A percentile compares a stretch with the other conserved stretches of the same genome.
Evolutionary conservation across 1,140 invertebrate species (phyloP).

Genomic region (Xylocopa sonorina): DNA sequence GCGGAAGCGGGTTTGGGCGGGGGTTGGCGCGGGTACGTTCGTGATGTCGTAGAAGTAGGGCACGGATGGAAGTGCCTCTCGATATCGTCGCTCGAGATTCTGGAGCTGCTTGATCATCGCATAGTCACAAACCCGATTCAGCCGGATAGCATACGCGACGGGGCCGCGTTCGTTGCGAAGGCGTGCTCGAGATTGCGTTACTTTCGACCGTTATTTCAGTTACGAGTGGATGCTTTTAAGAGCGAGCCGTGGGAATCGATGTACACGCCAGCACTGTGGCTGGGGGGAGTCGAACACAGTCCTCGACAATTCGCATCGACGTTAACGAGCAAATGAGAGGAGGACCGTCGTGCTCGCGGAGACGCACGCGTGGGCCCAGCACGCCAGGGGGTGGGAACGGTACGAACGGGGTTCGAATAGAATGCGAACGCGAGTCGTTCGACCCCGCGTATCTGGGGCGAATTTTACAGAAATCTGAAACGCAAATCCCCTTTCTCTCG

Average conservation of each 20-base stretch:
- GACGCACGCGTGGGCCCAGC: background rate
- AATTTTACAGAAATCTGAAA: slow-evolving; percentile 39
- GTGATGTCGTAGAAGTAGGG: slow-evolving; percentile 10
- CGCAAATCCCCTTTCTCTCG: slow-evolving; percentile 31
- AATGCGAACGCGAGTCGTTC: background rate
- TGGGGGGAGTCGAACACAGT: background rate
- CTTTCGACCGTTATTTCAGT: slow-evolving; percentile 59
- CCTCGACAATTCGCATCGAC: slow-evolving; percentile 20
- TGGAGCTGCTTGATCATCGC: background rate
- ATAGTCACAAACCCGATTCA: background rate
- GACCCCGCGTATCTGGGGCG: slow-evolving; percentile 14
- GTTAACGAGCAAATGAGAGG: background rate
- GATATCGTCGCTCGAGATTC: slow-evolving; percentile 29
- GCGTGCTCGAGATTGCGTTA: slow-evolving; percentile 59
- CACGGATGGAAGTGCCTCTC: slow-evolving; percentile 2
- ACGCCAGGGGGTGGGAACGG: background rate
- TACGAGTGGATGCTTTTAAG: slow-evolving; percentile 61
- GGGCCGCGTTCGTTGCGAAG: background rate
- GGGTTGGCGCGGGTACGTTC: background rate
- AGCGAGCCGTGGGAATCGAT: slow-evolving; percentile 46
- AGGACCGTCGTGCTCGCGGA: background rate
- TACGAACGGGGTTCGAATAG: background rate
- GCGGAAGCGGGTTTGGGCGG: too few species aligned
- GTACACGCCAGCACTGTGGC: background rate
- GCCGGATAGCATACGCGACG: background rate